Base-by-base conservation (phyloP, 2,888 invertebrate species). In the Archips crataeganus region DNA sequence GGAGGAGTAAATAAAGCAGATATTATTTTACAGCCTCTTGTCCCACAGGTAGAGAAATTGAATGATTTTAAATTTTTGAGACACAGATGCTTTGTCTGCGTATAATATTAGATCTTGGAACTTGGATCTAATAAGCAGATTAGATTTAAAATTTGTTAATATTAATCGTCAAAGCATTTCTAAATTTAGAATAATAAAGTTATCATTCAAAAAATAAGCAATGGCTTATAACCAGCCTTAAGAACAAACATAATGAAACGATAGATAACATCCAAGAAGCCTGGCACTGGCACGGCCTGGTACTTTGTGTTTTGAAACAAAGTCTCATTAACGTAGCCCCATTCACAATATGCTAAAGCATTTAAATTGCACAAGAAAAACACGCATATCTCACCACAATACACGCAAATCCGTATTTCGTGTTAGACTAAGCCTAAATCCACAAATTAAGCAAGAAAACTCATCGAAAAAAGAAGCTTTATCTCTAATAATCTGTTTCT, bases 241-340 rank as follows among this genome's bases (percentile, higher is more conserved):
- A 47, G 47, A n/a, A 66, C 49, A 39, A 15, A 61, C 42, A 49
- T 32, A 42, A 66, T 15, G 42, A 54, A 67, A 54, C 45, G 66
- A 49, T 66, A 42, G 66, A 49, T 61, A 42, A 11, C 15, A 8
- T 23, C 42, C 45, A 42, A 65, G 36, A 10, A 6, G 8, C 15
- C 11, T 45, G 45, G 45, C 11, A 11, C 42, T 45, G 71, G 71
- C 13, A 71, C 71, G 10, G 61, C 66, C 66, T 67, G 66, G 71
- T 32, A 67, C 71, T 51, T 42, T 61, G 32, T 71, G 51, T 61
- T 61, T 71, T 62, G 60, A 51, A 60, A 39, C n/a, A 39, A 23
- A 60, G 34, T 32, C 59, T 66, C 42, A 57, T 70, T 64, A 64
- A 23, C 15, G 64, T 67, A 61, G 9, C 57, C 66, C 51, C 51